Percentiles rank a stretch among this genome's conserved stretches.
These are phyloP conservation scores for Podiceps cristatus DNA, from an alignment of 2,113 vertebrate genomes.

Conservation along the genomic window DNA sequence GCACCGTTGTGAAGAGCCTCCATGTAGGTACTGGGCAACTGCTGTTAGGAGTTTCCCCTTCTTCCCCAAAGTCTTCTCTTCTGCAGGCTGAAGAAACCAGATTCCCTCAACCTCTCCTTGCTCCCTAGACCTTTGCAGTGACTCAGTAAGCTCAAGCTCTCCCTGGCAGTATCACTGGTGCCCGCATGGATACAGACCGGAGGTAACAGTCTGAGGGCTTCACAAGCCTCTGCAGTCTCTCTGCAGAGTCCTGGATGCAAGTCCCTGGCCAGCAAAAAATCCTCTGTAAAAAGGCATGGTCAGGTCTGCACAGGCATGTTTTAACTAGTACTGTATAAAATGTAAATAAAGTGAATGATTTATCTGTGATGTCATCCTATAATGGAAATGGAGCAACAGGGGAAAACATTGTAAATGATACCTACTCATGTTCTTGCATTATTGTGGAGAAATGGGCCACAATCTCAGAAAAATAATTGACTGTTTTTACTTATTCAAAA, in stretches of 20 bases:
- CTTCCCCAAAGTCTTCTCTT: neutral
- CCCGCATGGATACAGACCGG: neutral
- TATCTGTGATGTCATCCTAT: no score
- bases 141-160: neutral
- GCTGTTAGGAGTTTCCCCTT: neutral
- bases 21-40: neutral
- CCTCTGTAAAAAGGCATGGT: neutral
- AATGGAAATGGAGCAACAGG: no score
- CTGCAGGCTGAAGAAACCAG: neutral
- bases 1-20: neutral
- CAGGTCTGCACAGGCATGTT: neutral
- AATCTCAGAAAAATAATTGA: no score
- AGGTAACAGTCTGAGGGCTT: neutral
- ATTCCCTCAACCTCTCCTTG: neutral
- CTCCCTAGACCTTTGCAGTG: neutral
- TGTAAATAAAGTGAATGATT: no score
- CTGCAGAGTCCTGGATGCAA: neutral
- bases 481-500: no score
- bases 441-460: no score
- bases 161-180: neutral
- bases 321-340: no score
- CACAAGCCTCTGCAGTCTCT: neutral
- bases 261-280: neutral
- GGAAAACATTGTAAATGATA: no score
- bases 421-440: no score